These are phyloP conservation scores for Simalia tracyae DNA, from an alignment of 2,797 vertebrate genomes.

Conservation along the genomic window DNA sequence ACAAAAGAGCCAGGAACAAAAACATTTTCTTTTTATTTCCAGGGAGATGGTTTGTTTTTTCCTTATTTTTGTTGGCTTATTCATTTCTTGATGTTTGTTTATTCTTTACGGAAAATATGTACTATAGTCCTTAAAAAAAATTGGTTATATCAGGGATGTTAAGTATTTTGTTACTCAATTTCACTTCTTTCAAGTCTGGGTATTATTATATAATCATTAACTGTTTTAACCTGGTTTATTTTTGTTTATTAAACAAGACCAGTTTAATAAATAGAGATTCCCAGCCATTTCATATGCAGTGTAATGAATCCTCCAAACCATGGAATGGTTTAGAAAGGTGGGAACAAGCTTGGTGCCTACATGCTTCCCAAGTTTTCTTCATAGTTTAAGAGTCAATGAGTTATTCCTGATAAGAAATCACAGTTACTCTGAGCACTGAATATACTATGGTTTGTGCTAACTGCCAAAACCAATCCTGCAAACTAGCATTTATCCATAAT, in stretches of 20 bases:
- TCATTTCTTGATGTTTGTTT: neutral
- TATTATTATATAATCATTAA: neutral
- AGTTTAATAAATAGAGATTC: neutral
- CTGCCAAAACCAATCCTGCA: neutral
- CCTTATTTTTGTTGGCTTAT: neutral
- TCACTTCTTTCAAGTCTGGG: neutral
- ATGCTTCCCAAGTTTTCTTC: neutral
- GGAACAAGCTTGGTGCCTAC: neutral
- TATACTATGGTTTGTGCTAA: neutral
- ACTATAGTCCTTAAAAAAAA: neutral
- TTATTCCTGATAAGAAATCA: neutral
- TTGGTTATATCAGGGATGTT: neutral
- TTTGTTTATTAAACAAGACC: neutral
- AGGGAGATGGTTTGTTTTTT: neutral
- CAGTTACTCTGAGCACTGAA: neutral
- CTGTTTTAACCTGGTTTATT: neutral
- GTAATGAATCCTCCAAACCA: neutral
- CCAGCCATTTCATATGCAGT: neutral
- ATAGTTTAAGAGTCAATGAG: neutral
- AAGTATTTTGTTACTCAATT: neutral
- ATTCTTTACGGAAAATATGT: neutral
- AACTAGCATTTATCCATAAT: neutral
- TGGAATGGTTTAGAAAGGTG: neutral
- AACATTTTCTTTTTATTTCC: neutral
- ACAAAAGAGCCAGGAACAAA: neutral